These are phyloP conservation scores for Leucopternis melanops DNA, from an alignment of 2,113 vertebrate species.

Conservation along the genomic window DNA sequence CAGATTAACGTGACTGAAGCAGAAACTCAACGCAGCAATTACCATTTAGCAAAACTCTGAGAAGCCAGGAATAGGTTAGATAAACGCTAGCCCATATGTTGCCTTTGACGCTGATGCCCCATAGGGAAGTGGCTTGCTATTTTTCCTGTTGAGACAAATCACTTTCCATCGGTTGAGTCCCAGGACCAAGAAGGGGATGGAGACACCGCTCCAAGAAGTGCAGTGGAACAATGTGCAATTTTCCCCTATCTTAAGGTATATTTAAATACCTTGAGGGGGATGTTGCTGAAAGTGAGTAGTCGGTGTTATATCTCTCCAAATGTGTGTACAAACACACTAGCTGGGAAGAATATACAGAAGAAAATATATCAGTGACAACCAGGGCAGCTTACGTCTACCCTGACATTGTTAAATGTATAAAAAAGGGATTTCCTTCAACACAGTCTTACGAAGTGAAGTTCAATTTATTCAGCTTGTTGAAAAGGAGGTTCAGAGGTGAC, in stretches of 20 bases:
- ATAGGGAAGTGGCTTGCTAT: background rate
- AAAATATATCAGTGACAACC: background rate
- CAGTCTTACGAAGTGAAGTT: background rate
- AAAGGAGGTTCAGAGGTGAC: background rate
- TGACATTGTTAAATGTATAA: background rate
- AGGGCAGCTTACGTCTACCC: background rate
- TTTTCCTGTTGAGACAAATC: background rate
- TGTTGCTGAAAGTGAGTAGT: background rate
- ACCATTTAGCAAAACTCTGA: background rate
- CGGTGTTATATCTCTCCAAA: background rate
- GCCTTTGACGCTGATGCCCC: background rate
- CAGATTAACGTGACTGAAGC: background rate
- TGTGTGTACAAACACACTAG: background rate
- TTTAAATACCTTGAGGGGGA: background rate
- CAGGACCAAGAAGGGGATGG: background rate
- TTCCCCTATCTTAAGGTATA: background rate
- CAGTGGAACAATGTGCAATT: background rate
- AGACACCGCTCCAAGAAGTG: background rate
- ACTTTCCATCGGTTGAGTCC: background rate
- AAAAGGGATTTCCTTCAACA: background rate
- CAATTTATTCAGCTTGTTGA: background rate
- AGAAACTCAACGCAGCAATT: background rate
- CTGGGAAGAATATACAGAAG: background rate
- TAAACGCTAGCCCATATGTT: background rate
- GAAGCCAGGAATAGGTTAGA: background rate